phyloP scores from a whole-genome alignment of 2,113 vertebrate genomes.

The Periophthalmodon schlosseri region DNA sequence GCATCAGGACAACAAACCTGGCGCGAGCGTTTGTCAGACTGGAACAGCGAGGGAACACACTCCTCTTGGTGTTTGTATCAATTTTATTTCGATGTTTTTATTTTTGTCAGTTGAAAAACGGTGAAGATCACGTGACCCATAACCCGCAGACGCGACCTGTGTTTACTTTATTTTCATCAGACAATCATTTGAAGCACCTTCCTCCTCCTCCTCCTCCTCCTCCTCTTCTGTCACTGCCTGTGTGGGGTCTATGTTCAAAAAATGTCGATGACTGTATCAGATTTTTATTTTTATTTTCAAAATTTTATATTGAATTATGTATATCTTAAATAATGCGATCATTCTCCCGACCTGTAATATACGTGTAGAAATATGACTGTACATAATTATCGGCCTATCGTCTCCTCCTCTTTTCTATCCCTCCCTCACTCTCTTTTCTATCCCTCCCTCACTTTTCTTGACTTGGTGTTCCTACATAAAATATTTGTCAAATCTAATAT shows the following conservation, averaged over 20 bases:
- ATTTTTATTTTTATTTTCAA: slow-evolving; percentile 99
- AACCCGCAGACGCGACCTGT: slow-evolving; percentile 89
- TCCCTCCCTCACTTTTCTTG: slow-evolving; percentile 83
- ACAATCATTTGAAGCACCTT: slow-evolving; percentile 99
- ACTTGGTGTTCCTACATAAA: slow-evolving; percentile 88
- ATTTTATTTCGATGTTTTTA: slow-evolving; percentile 25
- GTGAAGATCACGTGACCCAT: slow-evolving; percentile 58
- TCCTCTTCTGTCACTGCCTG: slow-evolving; percentile 98
- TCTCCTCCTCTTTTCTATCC: slow-evolving; percentile 28
- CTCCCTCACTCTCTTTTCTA: slow-evolving; percentile 81
- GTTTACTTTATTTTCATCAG: slow-evolving; percentile 90
- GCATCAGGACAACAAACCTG: slow-evolving; percentile 81
- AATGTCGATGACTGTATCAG: slow-evolving; percentile 99
- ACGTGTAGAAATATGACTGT: slow-evolving; percentile 99
- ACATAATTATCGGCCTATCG: slow-evolving; percentile 91
- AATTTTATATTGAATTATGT: slow-evolving; percentile 99
- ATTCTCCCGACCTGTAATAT: slow-evolving; percentile 99
- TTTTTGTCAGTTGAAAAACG: slow-evolving; percentile 15
- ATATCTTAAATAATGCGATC: slow-evolving; percentile 99
- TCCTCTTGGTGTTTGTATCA: slow-evolving; percentile 77
- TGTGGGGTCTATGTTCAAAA: slow-evolving; percentile 96
- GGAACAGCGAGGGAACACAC: slow-evolving; percentile 93
- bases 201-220: slow-evolving; percentile 78
- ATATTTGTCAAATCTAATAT: slow-evolving; percentile 86
- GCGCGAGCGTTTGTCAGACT: slow-evolving; percentile 84